phyloP scores from a whole-genome alignment of 2,113 vertebrate species.

The Dolichallabes microphthalmus region DNA sequence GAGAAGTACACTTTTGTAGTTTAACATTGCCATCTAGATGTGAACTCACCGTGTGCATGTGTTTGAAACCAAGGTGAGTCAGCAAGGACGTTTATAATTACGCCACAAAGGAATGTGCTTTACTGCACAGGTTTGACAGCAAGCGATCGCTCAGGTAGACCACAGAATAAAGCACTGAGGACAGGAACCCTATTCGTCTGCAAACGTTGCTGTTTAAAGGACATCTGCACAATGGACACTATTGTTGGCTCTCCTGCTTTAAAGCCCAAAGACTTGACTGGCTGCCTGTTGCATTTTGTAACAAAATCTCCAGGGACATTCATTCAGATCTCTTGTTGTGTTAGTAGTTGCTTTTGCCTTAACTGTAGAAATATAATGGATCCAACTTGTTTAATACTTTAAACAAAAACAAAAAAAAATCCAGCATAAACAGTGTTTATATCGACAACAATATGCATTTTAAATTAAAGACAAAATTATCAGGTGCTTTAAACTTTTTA shows the following conservation, averaged over 20 bases:
- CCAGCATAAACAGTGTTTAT: neutral
- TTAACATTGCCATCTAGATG: neutral
- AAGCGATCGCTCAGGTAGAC: slow-evolving; percentile 49
- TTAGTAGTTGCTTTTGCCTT: neutral
- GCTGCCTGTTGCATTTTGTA: slow-evolving; percentile 28
- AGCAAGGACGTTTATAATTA: slow-evolving; percentile 59
- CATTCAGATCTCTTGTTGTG: neutral
- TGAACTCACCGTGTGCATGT: neutral
- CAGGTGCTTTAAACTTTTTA: neutral
- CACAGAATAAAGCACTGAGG: slow-evolving; percentile 44
- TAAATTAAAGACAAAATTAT: neutral
- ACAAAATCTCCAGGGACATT: slow-evolving; percentile 8
- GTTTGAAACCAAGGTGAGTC: slow-evolving; percentile 54
- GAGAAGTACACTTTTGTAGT: neutral
- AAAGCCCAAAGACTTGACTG: slow-evolving; percentile 20
- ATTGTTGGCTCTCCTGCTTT: slow-evolving; percentile 60
- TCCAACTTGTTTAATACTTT: neutral
- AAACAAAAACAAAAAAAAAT: neutral
- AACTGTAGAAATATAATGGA: neutral
- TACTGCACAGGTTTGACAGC: slow-evolving; percentile 43
- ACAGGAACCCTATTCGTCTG: slow-evolving; percentile 59
- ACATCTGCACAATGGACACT: slow-evolving; percentile 56
- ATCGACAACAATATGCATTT: neutral
- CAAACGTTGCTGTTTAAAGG: slow-evolving; percentile 53
- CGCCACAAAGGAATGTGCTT: slow-evolving; percentile 50